A percentile compares a stretch with the other conserved stretches of the same genome.
Conservation (phyloP, 2,797 vertebrate species). For the Urosaurus nigricauda region DNA sequence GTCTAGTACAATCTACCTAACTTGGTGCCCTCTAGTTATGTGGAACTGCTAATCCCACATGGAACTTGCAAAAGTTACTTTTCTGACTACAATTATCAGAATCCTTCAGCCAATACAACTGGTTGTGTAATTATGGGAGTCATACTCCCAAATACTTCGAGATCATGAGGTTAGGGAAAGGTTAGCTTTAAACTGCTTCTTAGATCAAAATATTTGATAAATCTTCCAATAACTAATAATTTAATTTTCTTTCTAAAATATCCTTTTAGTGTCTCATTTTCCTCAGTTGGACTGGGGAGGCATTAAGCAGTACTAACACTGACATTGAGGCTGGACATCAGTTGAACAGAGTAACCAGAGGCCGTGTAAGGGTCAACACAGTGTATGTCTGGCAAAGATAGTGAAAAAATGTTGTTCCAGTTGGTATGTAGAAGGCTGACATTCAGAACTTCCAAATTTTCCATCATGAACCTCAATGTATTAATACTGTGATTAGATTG, state of each 20-base stretch:
- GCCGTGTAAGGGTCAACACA: neutral
- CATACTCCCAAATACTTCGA: neutral
- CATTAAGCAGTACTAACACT: neutral
- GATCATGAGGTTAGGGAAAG: neutral
- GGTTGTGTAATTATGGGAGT: neutral
- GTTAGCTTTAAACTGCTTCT: no score
- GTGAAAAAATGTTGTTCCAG: neutral
- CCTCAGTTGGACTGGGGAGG: neutral
- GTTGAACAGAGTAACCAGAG: neutral
- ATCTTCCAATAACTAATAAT: neutral
- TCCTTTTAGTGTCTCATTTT: neutral
- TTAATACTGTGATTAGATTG: neutral
- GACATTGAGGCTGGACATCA: neutral
- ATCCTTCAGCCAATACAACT: neutral
- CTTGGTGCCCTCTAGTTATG: neutral
- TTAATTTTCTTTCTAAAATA: neutral
- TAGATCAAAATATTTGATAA: neutral
- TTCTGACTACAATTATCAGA: no score
- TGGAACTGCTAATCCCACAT: no score
- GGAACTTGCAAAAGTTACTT: neutral
- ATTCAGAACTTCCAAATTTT: neutral
- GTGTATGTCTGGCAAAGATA: neutral
- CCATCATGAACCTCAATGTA: neutral
- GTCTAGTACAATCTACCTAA: neutral
- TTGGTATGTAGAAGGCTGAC: neutral